Conservation (phyloP, 35 echinoderm and acorn worm genomes). For the Apostichopus californicus region DNA sequence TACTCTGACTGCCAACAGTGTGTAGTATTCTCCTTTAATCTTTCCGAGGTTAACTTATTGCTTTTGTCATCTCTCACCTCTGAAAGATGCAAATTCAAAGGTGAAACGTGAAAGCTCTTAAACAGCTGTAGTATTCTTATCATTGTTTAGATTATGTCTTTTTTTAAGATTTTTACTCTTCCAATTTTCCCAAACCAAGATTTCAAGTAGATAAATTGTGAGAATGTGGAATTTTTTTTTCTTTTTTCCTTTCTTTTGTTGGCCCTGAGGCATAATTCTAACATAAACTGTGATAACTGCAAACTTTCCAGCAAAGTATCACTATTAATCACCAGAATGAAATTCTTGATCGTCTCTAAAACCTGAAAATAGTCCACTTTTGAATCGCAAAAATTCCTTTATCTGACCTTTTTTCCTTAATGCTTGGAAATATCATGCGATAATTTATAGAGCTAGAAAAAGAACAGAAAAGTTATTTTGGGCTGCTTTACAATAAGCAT, state of each 20-base stretch:
- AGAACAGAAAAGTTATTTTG: not conserved
- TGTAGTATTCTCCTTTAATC: not conserved
- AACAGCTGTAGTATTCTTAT: not conserved
- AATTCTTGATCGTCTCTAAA: not conserved
- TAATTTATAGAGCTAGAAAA: not conserved
- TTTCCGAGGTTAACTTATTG: conserved; percentile 2
- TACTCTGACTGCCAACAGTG: not conserved
- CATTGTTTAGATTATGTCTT: conserved; percentile 11
- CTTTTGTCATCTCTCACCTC: conserved; percentile 6
- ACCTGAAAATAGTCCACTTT: not conserved
- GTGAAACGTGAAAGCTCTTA: not conserved
- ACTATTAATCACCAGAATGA: not conserved
- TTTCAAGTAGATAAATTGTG: not conserved
- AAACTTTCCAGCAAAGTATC: not conserved
- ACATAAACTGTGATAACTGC: conserved; percentile 3
- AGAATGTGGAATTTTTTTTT: not conserved
- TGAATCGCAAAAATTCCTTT: not conserved
- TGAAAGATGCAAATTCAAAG: not conserved
- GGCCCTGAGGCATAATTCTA: not conserved
- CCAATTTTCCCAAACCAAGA: not conserved
- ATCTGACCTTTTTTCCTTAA: conserved; percentile 5
- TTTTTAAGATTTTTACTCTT: not conserved
- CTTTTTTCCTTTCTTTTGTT: not conserved
- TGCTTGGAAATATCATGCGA: not conserved
- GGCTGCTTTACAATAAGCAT: not conserved